Base-by-base conservation (phyloP, 2,888 invertebrate genomes). In the Podabrus alpinus region DNA sequence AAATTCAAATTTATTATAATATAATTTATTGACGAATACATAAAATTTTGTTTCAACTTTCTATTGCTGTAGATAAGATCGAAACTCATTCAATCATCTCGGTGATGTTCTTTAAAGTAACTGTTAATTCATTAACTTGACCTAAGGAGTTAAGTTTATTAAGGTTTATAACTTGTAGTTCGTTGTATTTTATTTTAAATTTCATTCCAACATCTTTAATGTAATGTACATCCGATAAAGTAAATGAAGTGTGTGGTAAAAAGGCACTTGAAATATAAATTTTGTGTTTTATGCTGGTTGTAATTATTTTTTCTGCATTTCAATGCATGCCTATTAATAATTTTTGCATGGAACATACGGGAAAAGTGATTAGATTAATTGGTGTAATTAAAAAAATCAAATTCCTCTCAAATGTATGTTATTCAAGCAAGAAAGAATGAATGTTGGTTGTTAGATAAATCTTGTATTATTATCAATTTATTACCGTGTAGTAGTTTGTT, bases 91-190 rank as follows among this genome's bases (percentile, higher is more conserved):
- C 45, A 45, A 45, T 64, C 21, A 15, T 69, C 69, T 24, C 61
- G 59, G 69, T 62, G 69, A 69, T 69, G 60, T 69, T 69, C 69
- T 69, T 69, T 69, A 69, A 69, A 69, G 45, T 70, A 70, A 70
- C 70, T 70, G 70, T 70, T 25, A 70, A 70, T 64, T 70, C 70
- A 70, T 70, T 70, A 70, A 70, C 29, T 64, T 70, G 70, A 70
- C 70, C 70, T 64, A 25, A 70, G 62, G 17, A 70, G 70, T 64
- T 62, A 70, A 70, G 70, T 70, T 70, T 62, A 69, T 69, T 64
- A 61, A 70, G 70, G 70, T 45, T 64, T 62, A 45, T 64, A 69
- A 59, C 70, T 61, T 62, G 61, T 62, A 45, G 45, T 29, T 24
- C 17, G 70, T 64, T 62, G 70, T 61, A 16, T 70, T 70, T 70